phyloP scores from a whole-genome alignment of 2,888 invertebrate genomes.

The Orchesella flavescens region DNA sequence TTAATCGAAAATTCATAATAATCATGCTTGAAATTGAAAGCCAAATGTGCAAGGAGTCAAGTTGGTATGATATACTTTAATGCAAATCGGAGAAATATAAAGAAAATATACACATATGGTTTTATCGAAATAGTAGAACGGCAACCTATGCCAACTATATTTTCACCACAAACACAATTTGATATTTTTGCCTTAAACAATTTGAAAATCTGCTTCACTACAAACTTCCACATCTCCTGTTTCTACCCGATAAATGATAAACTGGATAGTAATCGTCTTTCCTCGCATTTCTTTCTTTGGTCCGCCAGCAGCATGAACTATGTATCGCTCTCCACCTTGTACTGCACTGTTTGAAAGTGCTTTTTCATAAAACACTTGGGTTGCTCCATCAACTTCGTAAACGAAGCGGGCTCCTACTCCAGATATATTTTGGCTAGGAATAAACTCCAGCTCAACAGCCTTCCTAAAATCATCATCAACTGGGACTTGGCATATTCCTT shows the following conservation, averaged over 20 bases:
- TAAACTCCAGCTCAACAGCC: conserved; percentile 1
- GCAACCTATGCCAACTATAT: too few species aligned
- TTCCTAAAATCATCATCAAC: not conserved
- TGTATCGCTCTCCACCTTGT: not conserved
- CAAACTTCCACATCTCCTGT: not conserved
- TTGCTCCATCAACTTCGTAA: not conserved
- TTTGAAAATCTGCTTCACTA: not conserved
- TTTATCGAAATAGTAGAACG: too few species aligned
- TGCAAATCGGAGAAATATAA: too few species aligned
- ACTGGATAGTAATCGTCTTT: conserved; percentile 3
- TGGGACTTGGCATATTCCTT: not conserved
- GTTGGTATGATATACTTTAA: too few species aligned
- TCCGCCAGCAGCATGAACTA: not conserved
- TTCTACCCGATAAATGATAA: not conserved
- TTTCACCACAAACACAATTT: too few species aligned
- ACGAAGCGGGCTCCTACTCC: not conserved
- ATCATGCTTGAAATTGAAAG: too few species aligned
- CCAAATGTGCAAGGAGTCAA: too few species aligned
- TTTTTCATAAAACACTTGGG: not conserved
- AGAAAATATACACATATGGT: too few species aligned
- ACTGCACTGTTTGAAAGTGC: not conserved
- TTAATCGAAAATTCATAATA: too few species aligned
- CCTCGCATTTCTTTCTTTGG: not conserved
- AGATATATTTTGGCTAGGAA: not conserved
- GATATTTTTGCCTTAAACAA: too few species aligned